Evolutionary conservation across 2,888 invertebrate genomes (phyloP).

Genomic region (Seira musarum): DNA sequence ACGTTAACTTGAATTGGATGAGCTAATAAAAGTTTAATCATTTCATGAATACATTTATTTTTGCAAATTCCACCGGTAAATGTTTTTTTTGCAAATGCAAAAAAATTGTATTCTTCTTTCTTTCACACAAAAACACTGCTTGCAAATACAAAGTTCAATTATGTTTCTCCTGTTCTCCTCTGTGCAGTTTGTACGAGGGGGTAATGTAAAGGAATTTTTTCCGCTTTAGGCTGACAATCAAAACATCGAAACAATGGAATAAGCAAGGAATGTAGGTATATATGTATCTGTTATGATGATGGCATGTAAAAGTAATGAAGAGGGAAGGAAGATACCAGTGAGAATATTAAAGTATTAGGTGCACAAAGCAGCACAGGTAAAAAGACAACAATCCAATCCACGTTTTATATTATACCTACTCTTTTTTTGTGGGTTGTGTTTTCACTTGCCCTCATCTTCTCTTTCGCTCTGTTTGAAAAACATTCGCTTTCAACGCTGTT

Average conservation of each 20-base stretch:
- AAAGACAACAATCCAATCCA: constrained; percentile 8
- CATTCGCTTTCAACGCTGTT: not conserved
- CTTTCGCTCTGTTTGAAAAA: not conserved
- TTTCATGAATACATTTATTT: constrained; percentile 13
- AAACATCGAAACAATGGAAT: constrained; percentile 39
- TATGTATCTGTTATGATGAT: not conserved
- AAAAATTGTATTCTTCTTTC: no score
- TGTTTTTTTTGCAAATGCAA: no score
- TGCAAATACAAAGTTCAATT: no score
- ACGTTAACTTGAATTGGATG: constrained; percentile 4
- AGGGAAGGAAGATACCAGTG: not conserved
- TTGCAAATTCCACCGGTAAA: not conserved
- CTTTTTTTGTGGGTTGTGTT: not conserved
- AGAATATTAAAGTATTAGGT: not conserved
- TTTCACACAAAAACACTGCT: no score
- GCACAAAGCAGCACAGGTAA: not conserved
- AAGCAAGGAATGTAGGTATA: constrained; percentile 9
- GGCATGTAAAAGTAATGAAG: constrained; percentile 9
- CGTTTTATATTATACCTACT: not conserved
- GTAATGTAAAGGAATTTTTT: constrained; percentile 43
- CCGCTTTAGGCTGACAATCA: constrained; percentile 29
- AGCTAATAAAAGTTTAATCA: constrained; percentile 6
- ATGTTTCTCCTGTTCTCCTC: no score
- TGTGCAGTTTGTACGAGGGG: no score
- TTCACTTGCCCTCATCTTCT: constrained; percentile 6